Evolutionary conservation across 2,797 vertebrate species (phyloP), one percentile per base, ranked within the genome.

Genomic region (Spheniscus humboldti): DNA sequence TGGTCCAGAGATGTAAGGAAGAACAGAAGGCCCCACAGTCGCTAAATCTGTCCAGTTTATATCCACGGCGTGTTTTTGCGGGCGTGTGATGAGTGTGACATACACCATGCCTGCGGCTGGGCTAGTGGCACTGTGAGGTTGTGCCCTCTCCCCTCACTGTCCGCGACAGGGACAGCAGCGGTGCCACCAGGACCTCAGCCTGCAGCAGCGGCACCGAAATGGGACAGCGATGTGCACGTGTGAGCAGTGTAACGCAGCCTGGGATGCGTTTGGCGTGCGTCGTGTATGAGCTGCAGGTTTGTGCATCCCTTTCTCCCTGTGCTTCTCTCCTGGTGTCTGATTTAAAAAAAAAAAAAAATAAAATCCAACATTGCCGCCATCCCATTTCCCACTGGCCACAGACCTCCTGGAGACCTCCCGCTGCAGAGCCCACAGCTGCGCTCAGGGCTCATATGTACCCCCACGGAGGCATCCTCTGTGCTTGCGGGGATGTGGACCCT

Each of bases 1-100:
- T 47, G 81, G 69, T 30, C 95, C 60, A 92, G 97, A 94, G 95
- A 95, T 92, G 74, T 71, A 83, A 89, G 59, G 94, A 86, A 86
- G 92, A 95, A 91, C 75, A 96, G 84, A 67, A 94, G 84, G 88
- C 62, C 74, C 83, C 60, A n/a, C 27, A 67, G 74, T 73, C 0
- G 7, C 86, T 92, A 45, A 94, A 88, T 69, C 71, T 86, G 64
- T 68, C 45, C 78, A 3, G 45, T 87, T 93, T 35, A n/a, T 62
- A 45, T 33, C 88, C 64, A 27, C 0, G 3, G 55, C 0, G 2
- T 41, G 81, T 31, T 90, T 86, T 28, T 1, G 9, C 69, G 83
- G 86, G 80, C 0, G 0, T 25, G 67, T 8, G 69, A 57, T 6
- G 83, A 15, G 78, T 22, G 90, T 79, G 88, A 76, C 75, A 53